These are phyloP conservation scores for Lasioglossum calceatum DNA, from an alignment of 2,888 invertebrate genomes.

Conservation along the genomic window DNA sequence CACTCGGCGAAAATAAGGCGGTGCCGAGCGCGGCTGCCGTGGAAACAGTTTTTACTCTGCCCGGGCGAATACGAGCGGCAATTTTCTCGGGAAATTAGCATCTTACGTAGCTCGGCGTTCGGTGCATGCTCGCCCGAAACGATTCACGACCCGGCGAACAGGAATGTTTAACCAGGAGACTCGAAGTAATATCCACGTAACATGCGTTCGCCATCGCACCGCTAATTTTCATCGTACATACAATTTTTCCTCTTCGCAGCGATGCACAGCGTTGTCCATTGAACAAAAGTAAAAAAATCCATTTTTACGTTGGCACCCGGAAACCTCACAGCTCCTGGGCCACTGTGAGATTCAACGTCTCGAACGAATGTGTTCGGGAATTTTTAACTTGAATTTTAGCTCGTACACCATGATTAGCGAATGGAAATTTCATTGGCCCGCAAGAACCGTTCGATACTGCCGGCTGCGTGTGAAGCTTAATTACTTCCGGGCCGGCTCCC, in stretches of 20 bases:
- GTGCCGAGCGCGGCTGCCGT: neutral
- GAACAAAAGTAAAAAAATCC: neutral
- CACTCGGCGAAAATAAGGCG: neutral
- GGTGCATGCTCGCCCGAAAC: neutral
- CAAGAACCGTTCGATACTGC: conserved; percentile 43
- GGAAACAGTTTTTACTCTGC: neutral
- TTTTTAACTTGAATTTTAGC: neutral
- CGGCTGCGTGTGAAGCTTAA: conserved; percentile 25
- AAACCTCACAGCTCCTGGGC: no score
- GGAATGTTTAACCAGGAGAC: conserved; percentile 14
- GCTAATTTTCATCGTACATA: neutral
- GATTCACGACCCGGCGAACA: neutral
- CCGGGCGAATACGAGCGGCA: conserved; percentile 6
- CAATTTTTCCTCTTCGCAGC: neutral
- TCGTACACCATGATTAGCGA: conserved; percentile 1
- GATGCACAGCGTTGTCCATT: neutral
- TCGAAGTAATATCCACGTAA: conserved; percentile 25
- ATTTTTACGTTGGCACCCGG: no score
- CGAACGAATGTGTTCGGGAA: neutral
- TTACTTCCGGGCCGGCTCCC: conserved; percentile 36
- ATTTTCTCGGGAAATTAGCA: conserved; percentile 49
- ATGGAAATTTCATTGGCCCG: conserved; percentile 53
- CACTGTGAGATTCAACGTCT: neutral
- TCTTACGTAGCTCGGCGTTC: neutral
- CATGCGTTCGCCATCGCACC: conserved; percentile 6